Conservation (phyloP, 2,888 invertebrate genomes). For the Cinara cedri region DNA sequence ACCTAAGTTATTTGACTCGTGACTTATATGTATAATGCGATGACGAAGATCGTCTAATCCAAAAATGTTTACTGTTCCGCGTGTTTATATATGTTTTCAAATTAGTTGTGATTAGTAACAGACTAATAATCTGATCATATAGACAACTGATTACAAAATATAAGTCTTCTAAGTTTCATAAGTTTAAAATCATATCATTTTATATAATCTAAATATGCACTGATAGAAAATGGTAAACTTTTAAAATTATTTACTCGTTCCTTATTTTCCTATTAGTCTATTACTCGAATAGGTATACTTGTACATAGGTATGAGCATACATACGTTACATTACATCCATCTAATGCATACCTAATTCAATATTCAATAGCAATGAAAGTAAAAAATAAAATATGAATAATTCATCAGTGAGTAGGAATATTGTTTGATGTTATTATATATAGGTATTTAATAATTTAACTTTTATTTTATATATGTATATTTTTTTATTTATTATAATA, state of each 20-base stretch:
- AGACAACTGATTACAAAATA: no score
- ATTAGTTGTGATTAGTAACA: no score
- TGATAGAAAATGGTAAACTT: not conserved
- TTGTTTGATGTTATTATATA: conserved; percentile 3
- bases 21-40: no score
- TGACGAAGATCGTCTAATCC: no score
- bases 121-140: no score
- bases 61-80: not conserved
- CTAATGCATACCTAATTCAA: conserved; percentile 12
- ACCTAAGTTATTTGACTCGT: not conserved
- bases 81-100: not conserved
- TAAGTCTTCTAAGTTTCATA: not conserved
- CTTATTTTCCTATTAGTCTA: not conserved
- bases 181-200: not conserved
- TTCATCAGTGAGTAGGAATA: not conserved
- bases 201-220: no score
- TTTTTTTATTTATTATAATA: not conserved
- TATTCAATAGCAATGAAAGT: conserved; percentile 14
- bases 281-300: not conserved
- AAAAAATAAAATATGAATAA: conserved; percentile 18
- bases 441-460: not conserved
- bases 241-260: conserved; percentile 1
- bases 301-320: no score
- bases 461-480: not conserved
- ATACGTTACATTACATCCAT: conserved; percentile 23